phyloP scores from a whole-genome alignment of 1,140 invertebrate genomes.

The Diploscapter pachys region DNA sequence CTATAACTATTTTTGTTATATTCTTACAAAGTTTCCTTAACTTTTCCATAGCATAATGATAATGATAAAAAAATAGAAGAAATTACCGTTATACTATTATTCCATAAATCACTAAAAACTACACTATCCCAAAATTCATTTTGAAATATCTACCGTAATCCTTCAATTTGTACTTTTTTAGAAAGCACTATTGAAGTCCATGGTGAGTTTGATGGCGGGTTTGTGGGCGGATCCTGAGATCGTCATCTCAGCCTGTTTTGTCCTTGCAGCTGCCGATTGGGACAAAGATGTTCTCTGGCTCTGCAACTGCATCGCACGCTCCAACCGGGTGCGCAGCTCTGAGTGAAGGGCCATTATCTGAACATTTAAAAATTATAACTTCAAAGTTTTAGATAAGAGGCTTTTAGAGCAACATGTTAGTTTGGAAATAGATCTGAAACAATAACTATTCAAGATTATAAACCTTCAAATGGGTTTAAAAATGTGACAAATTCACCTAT shows the following conservation, averaged over 20 bases:
- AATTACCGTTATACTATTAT: no score
- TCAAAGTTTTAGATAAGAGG: background rate
- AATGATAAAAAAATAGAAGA: no score
- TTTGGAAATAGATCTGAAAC: no score
- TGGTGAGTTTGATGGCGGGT: conserved; percentile 12
- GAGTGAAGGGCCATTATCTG: conserved; percentile 23
- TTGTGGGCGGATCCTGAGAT: background rate
- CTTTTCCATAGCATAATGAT: no score
- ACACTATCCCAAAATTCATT: no score
- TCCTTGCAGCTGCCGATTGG: background rate
- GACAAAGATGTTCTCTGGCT: conserved; percentile 1
- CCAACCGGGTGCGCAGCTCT: conserved; percentile 11
- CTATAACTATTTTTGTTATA: no score
- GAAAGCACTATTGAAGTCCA: conserved; percentile 17
- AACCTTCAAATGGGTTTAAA: background rate
- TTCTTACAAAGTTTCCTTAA: no score
- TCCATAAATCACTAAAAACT: no score
- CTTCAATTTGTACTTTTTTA: background rate
- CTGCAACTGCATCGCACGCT: conserved; percentile 24
- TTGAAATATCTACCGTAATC: no score
- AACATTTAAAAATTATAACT: conserved; percentile 6
- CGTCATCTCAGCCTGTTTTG: conserved; percentile 13
- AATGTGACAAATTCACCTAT: background rate
- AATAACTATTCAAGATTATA: no score
- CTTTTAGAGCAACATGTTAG: no score